These are phyloP conservation scores for Myotis brandtii DNA, from an alignment of 2,113 vertebrate genomes.

Conservation along the genomic window DNA sequence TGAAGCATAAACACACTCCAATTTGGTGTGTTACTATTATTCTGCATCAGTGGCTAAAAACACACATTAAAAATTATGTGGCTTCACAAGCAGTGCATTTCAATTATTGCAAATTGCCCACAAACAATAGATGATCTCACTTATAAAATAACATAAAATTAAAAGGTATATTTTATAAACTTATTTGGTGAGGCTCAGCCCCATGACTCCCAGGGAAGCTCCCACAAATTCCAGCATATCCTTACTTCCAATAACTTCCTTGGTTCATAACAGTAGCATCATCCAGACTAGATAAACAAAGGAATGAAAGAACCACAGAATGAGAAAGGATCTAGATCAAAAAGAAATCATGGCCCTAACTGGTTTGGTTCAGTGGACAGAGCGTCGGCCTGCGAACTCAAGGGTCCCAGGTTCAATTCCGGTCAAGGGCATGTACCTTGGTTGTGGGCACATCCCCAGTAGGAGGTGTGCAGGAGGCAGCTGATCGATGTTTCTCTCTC, in stretches of 20 bases:
- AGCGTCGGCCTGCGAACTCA: too few species aligned
- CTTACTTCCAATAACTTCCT: neutral
- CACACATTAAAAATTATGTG: neutral
- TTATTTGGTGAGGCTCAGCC: neutral
- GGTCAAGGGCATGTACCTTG: too few species aligned
- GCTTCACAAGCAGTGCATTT: constrained; percentile 26
- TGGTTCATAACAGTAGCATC: neutral
- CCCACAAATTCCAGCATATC: neutral
- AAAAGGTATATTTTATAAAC: neutral
- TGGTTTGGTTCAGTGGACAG: too few species aligned
- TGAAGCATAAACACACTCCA: neutral
- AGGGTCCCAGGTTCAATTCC: too few species aligned
- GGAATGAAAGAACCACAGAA: neutral
- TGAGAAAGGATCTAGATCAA: neutral
- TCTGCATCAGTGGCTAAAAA: neutral
- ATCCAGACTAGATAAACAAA: neutral
- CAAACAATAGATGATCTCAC: neutral
- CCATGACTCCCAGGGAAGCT: neutral
- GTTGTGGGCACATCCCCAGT: too few species aligned
- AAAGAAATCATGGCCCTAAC: neutral
- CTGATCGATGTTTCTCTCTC: too few species aligned
- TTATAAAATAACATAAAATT: neutral
- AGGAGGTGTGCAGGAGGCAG: too few species aligned
- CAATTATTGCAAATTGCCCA: neutral
- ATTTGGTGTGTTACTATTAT: neutral